Conservation (phyloP, 2,113 vertebrate species). For the Podarcis muralis region DNA sequence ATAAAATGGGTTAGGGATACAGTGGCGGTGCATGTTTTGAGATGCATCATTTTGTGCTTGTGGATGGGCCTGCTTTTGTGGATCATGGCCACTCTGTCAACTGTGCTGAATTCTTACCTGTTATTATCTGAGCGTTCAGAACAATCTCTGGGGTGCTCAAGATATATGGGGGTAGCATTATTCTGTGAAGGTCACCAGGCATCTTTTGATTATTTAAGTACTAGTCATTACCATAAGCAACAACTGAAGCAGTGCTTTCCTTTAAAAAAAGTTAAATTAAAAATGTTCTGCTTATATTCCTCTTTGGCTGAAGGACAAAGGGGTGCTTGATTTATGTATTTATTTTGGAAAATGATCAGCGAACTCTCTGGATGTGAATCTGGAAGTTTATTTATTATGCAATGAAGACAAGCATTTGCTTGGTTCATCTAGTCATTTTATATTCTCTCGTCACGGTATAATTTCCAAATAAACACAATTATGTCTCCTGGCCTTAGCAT, state of each 20-base stretch:
- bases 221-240: not conserved
- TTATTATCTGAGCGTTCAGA: not conserved
- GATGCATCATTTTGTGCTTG: not conserved
- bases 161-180: not conserved
- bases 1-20: not conserved
- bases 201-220: not conserved
- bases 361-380: slow-evolving; percentile 23
- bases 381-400: slow-evolving; percentile 28
- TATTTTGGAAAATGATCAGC: slow-evolving; percentile 50
- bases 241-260: not conserved
- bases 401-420: slow-evolving; percentile 47
- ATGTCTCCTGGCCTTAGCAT: slow-evolving; percentile 46
- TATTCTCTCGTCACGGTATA: slow-evolving; percentile 20
- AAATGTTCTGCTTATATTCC: not conserved
- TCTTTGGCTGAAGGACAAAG: slow-evolving; percentile 26
- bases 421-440: slow-evolving; percentile 38
- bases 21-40: not conserved
- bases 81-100: not conserved
- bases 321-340: not conserved
- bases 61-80: not conserved
- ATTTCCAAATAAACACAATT: slow-evolving; percentile 56
- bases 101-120: not conserved
- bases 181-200: not conserved
- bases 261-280: not conserved
- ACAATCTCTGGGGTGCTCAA: not conserved